These are phyloP conservation scores for Amblyjoppa fuscipennis DNA, from an alignment of 2,888 invertebrate genomes.

Conservation along the genomic window DNA sequence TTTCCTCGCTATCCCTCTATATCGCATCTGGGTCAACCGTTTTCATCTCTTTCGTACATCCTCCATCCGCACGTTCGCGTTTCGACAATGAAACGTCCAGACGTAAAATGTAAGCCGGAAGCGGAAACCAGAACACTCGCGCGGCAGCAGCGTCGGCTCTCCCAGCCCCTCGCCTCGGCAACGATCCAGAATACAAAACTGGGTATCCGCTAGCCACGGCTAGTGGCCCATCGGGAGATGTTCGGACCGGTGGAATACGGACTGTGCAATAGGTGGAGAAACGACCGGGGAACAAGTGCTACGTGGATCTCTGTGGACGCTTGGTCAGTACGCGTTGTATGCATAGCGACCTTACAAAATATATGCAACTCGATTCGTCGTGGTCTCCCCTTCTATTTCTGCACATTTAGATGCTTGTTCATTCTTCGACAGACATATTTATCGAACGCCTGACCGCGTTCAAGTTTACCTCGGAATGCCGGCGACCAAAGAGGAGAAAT, in stretches of 20 bases:
- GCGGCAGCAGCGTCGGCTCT: slow-evolving; percentile 28
- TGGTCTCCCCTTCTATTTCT: background rate
- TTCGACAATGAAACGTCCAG: slow-evolving; percentile 78
- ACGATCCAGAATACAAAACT: slow-evolving; percentile 76
- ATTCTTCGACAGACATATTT: background rate
- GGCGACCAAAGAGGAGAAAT: background rate
- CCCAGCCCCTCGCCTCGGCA: slow-evolving; percentile 68
- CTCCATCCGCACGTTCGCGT: slow-evolving; percentile 72
- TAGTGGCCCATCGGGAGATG: slow-evolving; percentile 46
- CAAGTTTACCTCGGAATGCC: background rate
- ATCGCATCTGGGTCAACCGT: slow-evolving; percentile 74
- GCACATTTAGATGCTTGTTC: background rate
- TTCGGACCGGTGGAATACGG: slow-evolving; percentile 28
- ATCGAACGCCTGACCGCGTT: background rate
- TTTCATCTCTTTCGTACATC: slow-evolving; percentile 73
- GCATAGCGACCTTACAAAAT: slow-evolving; percentile 35
- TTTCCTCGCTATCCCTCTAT: slow-evolving; percentile 48
- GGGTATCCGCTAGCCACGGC: slow-evolving; percentile 48
- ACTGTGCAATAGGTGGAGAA: slow-evolving; percentile 33
- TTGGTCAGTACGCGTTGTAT: slow-evolving; percentile 36
- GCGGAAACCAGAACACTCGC: slow-evolving; percentile 75
- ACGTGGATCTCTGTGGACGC: slow-evolving; percentile 37
- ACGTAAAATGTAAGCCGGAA: slow-evolving; percentile 79
- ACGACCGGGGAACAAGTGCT: slow-evolving; percentile 33
- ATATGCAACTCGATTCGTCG: slow-evolving; percentile 45